phyloP scores from a whole-genome alignment of 2,888 invertebrate species.

The Dascillus cervinus region DNA sequence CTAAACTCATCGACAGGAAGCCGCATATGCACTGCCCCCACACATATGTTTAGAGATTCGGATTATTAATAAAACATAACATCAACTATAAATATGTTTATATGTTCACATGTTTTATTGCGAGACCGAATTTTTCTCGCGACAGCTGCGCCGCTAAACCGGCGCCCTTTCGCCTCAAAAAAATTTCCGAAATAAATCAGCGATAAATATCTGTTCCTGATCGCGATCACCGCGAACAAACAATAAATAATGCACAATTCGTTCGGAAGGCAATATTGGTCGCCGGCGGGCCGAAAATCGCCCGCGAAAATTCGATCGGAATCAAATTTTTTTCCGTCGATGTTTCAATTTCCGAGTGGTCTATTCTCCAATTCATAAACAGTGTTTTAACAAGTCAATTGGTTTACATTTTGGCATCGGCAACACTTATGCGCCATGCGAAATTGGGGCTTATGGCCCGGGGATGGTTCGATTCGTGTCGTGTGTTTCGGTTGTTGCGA shows the following conservation, averaged over 20 bases:
- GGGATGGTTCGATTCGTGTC: constrained; percentile 6
- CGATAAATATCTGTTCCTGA: constrained; percentile 34
- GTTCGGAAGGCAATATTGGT: constrained; percentile 26
- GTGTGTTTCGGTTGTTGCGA: constrained; percentile 2
- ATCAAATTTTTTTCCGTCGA: constrained; percentile 24
- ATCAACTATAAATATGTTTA: too few relatives aligned
- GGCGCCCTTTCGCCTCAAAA: too few relatives aligned
- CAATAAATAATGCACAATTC: constrained; percentile 35
- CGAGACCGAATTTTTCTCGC: too few relatives aligned
- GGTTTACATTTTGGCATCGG: constrained; percentile 27
- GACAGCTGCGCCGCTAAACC: too few relatives aligned
- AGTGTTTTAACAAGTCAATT: constrained; percentile 35
- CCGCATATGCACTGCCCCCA: too few relatives aligned
- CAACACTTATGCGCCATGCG: constrained; percentile 13
- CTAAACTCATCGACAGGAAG: too few relatives aligned
- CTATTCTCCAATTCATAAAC: constrained; percentile 34
- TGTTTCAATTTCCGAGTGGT: constrained; percentile 37
- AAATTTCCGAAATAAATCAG: constrained; percentile 26
- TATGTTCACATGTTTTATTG: too few relatives aligned
- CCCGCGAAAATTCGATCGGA: constrained; percentile 1
- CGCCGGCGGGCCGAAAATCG: constrained; percentile 2
- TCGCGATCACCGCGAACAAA: constrained; percentile 27
- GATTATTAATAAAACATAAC: too few relatives aligned
- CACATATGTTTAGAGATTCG: too few relatives aligned
- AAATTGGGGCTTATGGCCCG: constrained; percentile 5